These are phyloP conservation scores for Ellobius talpinus DNA, from an alignment of 2,113 vertebrate genomes.

Conservation along the genomic window DNA sequence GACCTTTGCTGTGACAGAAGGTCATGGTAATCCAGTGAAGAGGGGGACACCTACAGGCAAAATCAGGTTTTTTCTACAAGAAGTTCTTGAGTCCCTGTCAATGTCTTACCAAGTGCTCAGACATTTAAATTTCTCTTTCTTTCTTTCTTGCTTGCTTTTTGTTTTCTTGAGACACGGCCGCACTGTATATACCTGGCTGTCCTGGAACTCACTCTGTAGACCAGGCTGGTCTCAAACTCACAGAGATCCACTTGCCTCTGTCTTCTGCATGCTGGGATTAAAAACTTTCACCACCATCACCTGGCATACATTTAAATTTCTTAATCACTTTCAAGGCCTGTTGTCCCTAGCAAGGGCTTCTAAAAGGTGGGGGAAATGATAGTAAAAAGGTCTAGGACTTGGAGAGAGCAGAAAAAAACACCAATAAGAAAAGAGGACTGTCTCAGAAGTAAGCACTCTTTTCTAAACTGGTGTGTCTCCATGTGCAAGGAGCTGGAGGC, in stretches of 20 bases:
- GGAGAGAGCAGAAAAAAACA: not conserved
- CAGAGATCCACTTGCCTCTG: not conserved
- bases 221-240: not conserved
- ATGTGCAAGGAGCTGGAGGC: not conserved
- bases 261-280: not conserved
- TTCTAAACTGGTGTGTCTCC: not conserved
- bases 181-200: not conserved
- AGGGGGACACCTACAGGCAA: conserved; percentile 71
- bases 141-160: not conserved
- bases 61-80: conserved; percentile 26
- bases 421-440: not conserved
- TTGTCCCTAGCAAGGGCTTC: not conserved
- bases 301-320: not conserved
- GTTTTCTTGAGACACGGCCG: not conserved
- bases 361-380: not conserved
- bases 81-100: conserved; percentile 17
- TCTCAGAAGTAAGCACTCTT: not conserved
- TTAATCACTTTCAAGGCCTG: not conserved
- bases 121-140: not conserved
- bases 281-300: not conserved
- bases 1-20: conserved; percentile 31
- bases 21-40: not conserved
- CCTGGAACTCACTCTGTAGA: too few relatives aligned
- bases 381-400: not conserved
- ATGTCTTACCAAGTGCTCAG: not conserved